Evolutionary conservation across 37 sponge, comb jelly and placozoan genomes (phyloP).

Genomic region (Chondrilla cf. caribensis): DNA sequence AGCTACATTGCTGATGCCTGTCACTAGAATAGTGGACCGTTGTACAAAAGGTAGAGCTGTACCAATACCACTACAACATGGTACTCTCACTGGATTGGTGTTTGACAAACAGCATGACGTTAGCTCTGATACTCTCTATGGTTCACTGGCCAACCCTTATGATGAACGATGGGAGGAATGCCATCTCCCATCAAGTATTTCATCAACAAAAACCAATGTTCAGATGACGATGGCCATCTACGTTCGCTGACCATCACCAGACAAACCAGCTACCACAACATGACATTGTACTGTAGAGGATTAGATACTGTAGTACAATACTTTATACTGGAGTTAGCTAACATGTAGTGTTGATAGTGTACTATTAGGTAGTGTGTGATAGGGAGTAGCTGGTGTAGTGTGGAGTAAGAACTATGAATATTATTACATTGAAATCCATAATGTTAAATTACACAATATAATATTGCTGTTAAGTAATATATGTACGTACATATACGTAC

Average conservation of each 20-base stretch:
- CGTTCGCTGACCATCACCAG: slow-evolving; percentile 28
- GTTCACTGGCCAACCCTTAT: background rate
- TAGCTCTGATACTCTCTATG: background rate
- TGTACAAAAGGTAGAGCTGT: background rate
- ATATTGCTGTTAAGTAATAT: no score
- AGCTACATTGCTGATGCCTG: background rate
- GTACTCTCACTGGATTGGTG: background rate
- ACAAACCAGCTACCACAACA: no score
- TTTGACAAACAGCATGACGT: slow-evolving; percentile 5
- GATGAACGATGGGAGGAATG: slow-evolving; percentile 24
- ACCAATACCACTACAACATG: slow-evolving; percentile 20
- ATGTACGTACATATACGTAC: no score
- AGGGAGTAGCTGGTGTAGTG: no score
- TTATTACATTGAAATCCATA: no score
- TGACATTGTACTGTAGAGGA: background rate
- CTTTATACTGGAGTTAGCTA: no score
- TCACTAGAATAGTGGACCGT: background rate
- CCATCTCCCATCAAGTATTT: slow-evolving; percentile 19
- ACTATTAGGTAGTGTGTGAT: no score
- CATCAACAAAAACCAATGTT: background rate
- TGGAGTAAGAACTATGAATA: no score
- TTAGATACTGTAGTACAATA: no score
- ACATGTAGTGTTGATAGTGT: no score
- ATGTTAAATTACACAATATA: no score
- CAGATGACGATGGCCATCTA: slow-evolving; percentile 36